Evolutionary conservation across 1,140 invertebrate genomes (phyloP).

Genomic region (Gryllus bimaculatus): DNA sequence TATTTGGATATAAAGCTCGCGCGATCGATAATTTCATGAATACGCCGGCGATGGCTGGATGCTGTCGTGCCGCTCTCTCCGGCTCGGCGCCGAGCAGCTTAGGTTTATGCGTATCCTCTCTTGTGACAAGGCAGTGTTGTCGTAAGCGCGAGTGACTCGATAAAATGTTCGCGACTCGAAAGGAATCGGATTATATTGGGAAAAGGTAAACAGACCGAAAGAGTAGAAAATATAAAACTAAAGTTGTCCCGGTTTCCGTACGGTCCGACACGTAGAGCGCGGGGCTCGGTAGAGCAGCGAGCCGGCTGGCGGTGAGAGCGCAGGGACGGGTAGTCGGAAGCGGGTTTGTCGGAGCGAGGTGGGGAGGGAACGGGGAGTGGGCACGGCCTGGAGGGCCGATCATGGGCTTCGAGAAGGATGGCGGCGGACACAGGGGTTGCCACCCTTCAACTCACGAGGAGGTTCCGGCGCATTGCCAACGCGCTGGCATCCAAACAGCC

Average conservation of each 20-base stretch:
- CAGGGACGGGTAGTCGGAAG: not conserved
- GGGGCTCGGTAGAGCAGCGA: not conserved
- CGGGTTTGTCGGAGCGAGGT: too few species aligned
- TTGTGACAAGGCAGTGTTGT: not conserved
- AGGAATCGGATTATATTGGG: constrained; percentile 1
- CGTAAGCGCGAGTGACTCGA: not conserved
- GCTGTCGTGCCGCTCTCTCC: not conserved
- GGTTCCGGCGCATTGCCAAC: too few species aligned
- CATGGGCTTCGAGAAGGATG: too few species aligned
- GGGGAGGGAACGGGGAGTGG: too few species aligned
- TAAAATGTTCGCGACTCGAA: not conserved
- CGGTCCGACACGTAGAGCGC: not conserved
- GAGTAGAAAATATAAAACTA: not conserved
- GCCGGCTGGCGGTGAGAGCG: not conserved
- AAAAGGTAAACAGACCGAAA: not conserved
- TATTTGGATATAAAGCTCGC: not conserved
- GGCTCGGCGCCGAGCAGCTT: not conserved
- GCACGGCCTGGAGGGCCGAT: too few species aligned
- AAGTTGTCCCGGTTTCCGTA: not conserved
- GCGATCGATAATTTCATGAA: not conserved
- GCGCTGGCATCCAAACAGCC: too few species aligned
- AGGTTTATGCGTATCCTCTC: not conserved
- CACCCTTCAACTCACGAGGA: too few species aligned
- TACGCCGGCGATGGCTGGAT: not conserved
- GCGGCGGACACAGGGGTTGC: too few species aligned